These are phyloP conservation scores for Pipistrellus kuhlii DNA, from an alignment of 2,797 vertebrate genomes.

Conservation along the genomic window DNA sequence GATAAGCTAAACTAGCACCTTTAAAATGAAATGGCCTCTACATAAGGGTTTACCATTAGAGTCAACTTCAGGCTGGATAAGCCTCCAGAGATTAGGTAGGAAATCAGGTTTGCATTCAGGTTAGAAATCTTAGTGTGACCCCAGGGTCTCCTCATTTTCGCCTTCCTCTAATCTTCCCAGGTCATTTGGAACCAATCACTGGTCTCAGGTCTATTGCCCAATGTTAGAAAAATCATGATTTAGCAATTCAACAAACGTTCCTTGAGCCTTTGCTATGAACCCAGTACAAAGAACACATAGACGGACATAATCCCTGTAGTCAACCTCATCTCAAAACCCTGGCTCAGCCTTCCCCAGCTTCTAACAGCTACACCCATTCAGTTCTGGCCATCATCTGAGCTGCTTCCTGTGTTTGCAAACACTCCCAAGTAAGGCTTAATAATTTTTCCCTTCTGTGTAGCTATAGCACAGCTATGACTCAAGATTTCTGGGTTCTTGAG, in stretches of 20 bases:
- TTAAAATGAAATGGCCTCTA: not conserved
- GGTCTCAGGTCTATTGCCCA: not conserved
- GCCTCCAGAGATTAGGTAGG: not conserved
- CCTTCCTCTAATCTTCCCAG: not conserved
- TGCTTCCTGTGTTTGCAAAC: not conserved
- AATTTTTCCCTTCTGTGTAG: not conserved
- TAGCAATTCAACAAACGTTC: not conserved
- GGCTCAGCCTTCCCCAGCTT: not conserved
- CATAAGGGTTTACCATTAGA: not conserved
- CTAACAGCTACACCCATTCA: not conserved
- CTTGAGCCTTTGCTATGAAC: not conserved
- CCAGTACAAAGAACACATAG: not conserved
- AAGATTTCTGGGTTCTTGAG: not conserved
- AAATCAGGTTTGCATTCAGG: not conserved
- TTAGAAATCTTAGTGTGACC: not conserved
- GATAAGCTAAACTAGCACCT: constrained; percentile 58
- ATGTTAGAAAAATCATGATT: not conserved
- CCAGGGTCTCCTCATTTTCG: not conserved
- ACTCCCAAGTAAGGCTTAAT: not conserved
- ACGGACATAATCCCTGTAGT: not conserved
- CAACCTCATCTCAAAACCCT: not conserved
- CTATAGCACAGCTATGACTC: not conserved
- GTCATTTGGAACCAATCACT: not conserved
- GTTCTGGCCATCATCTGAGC: not conserved
- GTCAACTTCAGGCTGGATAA: not conserved